Evolutionary conservation across 2,113 vertebrate species (phyloP).

Genomic region (Suricata suricatta): DNA sequence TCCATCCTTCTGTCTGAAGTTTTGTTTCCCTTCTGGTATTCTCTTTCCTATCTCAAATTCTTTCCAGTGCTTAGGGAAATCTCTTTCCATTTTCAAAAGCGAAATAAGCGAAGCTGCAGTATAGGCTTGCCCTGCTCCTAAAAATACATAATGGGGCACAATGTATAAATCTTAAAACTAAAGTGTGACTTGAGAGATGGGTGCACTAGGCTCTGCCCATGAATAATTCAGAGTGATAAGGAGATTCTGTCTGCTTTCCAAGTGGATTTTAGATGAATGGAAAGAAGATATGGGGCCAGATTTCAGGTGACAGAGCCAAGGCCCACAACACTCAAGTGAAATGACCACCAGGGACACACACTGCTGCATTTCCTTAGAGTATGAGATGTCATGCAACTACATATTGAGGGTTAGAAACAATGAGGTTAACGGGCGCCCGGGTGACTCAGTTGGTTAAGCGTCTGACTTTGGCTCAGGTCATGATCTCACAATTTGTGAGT

Average conservation of each 20-base stretch:
- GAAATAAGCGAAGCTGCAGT: slow-evolving; percentile 60
- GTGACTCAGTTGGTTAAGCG: too few species aligned
- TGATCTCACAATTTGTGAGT: too few species aligned
- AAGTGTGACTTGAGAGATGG: not conserved
- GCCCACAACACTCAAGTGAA: not conserved
- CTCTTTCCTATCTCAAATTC: slow-evolving; percentile 59
- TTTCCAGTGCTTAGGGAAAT: slow-evolving; percentile 53
- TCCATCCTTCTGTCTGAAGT: slow-evolving; percentile 50
- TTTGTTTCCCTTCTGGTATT: slow-evolving; percentile 64
- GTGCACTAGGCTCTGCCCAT: not conserved
- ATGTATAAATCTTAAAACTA: not conserved
- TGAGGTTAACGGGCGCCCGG: too few species aligned
- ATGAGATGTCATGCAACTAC: not conserved
- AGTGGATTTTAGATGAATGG: not conserved
- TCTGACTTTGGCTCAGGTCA: too few species aligned
- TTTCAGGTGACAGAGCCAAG: not conserved
- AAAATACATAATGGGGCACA: not conserved
- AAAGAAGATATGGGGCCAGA: not conserved
- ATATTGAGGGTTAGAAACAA: not conserved
- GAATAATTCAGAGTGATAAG: slow-evolving; percentile 37
- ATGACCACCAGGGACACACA: not conserved
- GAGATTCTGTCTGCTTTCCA: not conserved
- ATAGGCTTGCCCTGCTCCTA: not conserved
- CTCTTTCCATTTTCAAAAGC: slow-evolving; percentile 53
- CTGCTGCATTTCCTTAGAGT: not conserved